Conservation (phyloP, 1,140 invertebrate species). For the Homalodisca vitripennis region DNA sequence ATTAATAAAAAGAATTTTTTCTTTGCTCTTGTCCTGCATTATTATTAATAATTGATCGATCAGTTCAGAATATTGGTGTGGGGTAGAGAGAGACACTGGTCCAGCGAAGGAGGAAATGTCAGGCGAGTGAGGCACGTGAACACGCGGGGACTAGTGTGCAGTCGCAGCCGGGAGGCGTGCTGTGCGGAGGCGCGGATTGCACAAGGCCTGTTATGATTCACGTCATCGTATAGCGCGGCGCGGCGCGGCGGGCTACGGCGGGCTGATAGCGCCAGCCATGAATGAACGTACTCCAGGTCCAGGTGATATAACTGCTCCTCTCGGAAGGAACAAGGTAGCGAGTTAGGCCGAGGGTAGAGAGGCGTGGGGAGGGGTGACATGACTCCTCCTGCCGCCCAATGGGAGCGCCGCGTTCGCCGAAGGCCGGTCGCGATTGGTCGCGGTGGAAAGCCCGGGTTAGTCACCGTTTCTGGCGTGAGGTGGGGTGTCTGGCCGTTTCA, state of each 20-base stretch:
- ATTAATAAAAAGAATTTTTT: too few species aligned
- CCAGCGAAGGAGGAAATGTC: too few species aligned
- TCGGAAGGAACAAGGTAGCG: too few species aligned
- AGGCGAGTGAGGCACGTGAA: too few species aligned
- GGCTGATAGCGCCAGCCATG: neutral
- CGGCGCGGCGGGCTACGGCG: neutral
- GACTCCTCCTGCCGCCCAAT: neutral
- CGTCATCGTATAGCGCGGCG: neutral
- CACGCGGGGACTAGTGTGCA: too few species aligned
- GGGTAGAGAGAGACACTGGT: too few species aligned
- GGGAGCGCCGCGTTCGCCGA: neutral
- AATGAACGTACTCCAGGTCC: neutral
- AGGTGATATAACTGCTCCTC: neutral
- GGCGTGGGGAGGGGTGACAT: too few species aligned
- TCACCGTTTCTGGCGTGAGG: neutral
- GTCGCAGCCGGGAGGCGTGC: neutral
- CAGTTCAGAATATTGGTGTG: too few species aligned
- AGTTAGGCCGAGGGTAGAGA: too few species aligned
- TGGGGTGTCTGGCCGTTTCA: neutral
- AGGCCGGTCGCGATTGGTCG: neutral
- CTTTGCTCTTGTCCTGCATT: too few species aligned
- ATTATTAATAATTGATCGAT: too few species aligned
- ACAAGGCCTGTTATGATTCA: neutral
- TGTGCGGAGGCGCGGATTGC: neutral
- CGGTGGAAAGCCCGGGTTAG: neutral